Evolutionary conservation across 2,888 invertebrate genomes (phyloP).

Genomic region (Epistrophella euchroma): DNA sequence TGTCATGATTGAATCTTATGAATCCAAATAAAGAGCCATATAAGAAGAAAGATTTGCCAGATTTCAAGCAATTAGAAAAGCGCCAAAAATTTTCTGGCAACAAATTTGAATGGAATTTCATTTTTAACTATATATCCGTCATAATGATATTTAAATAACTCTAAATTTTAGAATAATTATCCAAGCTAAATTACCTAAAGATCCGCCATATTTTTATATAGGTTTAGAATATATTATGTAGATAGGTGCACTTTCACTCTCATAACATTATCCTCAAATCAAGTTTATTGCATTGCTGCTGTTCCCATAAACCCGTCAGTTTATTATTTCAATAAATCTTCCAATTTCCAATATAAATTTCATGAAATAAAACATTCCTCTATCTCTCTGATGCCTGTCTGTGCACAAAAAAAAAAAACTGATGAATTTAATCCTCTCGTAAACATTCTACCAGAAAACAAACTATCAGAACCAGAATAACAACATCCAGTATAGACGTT

Average conservation of each 20-base stretch:
- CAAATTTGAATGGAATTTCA: no score
- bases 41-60: no score
- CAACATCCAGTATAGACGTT: background rate
- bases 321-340: slow-evolving; percentile 34
- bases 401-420: background rate
- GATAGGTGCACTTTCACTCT: background rate
- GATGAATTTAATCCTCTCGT: slow-evolving; percentile 39
- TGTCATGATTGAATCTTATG: no score
- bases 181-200: background rate
- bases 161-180: background rate
- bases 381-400: background rate
- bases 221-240: background rate
- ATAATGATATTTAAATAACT: background rate
- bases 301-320: slow-evolving; percentile 4
- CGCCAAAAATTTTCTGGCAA: no score
- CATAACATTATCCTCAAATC: background rate
- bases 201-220: background rate
- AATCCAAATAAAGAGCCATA: no score
- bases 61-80: no score
- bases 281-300: slow-evolving; percentile 1
- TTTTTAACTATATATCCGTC: background rate
- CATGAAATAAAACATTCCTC: slow-evolving; percentile 19
- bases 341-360: slow-evolving; percentile 28
- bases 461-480: background rate
- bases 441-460: slow-evolving; percentile 11